A percentile compares a stretch with the other conserved stretches of the same genome.
Evolutionary conservation across 35 echinoderm and acorn worm genomes (phyloP).

Genomic region (Acanthaster planci): DNA sequence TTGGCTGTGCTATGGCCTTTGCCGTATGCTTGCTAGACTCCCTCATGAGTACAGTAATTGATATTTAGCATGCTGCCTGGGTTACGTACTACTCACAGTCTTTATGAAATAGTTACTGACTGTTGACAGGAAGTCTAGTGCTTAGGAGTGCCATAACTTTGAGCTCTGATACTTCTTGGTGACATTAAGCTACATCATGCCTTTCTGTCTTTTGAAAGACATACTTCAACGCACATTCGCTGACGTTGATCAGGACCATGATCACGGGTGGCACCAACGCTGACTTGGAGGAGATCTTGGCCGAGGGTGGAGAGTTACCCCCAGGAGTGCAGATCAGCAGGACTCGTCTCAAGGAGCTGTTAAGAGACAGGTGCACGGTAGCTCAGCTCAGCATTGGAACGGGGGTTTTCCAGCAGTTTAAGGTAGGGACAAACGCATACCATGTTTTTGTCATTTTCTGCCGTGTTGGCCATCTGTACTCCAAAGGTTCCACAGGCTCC

Average conservation of each 20-base stretch:
- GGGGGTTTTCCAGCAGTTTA: conserved; percentile 78
- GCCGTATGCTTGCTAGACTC: conserved; percentile 98
- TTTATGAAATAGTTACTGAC: no score
- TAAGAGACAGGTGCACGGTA: conserved; percentile 87
- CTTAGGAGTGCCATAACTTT: no score
- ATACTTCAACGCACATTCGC: conserved; percentile 96
- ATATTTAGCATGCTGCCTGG: no score
- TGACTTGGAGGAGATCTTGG: conserved; percentile 95
- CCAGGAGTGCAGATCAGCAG: conserved; percentile 46
- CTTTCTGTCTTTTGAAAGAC: conserved; percentile 56
- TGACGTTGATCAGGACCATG: conserved; percentile 87
- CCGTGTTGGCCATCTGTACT: no score
- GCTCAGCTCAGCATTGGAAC: conserved; percentile 89
- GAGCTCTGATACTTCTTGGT: no score
- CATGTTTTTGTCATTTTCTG: no score
- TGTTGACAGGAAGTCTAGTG: no score
- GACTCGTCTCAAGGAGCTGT: conserved; percentile 51
- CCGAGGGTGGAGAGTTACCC: conserved; percentile 86
- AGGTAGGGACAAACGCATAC: conserved; percentile 44
- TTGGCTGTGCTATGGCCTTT: conserved; percentile 96
- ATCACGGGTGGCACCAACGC: conserved; percentile 98
- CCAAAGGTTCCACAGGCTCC: no score
- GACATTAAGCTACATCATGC: no score
- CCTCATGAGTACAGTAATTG: conserved; percentile 98
- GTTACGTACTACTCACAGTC: no score